Base-by-base conservation (phyloP, 2,113 vertebrate species). In the Struthio camelus region DNA sequence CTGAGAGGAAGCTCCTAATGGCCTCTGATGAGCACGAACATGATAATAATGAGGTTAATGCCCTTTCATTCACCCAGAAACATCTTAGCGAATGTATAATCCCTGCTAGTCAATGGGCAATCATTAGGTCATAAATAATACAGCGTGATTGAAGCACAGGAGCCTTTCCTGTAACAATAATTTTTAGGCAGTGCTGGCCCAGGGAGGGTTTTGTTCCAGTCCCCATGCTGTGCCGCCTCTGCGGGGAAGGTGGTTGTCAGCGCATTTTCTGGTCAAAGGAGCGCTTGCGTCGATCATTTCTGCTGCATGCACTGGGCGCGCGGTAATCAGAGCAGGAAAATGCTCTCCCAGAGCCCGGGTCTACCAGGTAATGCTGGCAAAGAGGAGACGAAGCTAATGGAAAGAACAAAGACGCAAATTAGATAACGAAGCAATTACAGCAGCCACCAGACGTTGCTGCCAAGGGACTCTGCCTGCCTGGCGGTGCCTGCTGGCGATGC, bases 91-190 rank as follows among this genome's bases (percentile, higher is more conserved):
- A 86, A 93, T 9, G 30, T 73, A 46, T 93, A 96, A 95, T 91
- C 94, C 93, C 76, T 90, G 75, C 50, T 93, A 77, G 75, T 80
- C 89, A 94, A 75, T 73, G 86, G 88, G 93, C 87, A 81, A 59
- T 97, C 95, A 93, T 93, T 94, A 94, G 79, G 86, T 97, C 73
- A 87, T 95, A 96, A 94, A 96, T 96, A 96, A 94, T 90, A 90
- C 15, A 90, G 53, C 0, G 1, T 87, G 89, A 80, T 19, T 90
- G 86, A 88, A 93, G 89, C 79, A 53, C n/a, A 50, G 66, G 70
- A 92, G 48, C 87, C 85, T 85, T 93, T 89, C 67, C 81, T 87
- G 50, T 85, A 82, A 94, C 59, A 56, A 72, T 67, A 18, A 56
- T n/a, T 91, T 90, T 72, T 86, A 10, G 7, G 69, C 4, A 5